Base-by-base conservation (phyloP, 2,113 vertebrate genomes). In the Lampris megalopsis region DNA sequence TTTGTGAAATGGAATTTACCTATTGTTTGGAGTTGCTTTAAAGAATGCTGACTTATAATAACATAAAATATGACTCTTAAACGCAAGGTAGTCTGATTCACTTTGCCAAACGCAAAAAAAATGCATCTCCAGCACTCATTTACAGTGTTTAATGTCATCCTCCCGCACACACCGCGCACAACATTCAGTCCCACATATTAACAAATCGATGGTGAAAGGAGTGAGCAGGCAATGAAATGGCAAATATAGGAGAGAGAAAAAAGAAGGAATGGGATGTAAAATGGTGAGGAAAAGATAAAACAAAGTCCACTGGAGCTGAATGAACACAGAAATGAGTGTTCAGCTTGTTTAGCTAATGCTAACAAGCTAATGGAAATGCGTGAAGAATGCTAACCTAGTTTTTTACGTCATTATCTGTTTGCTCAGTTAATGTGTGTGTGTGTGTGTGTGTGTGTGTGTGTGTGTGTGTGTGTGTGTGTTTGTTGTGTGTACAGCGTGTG, bases 401-500 rank as follows among this genome's bases (percentile, higher is more conserved):
- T 83, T 83, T 85, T 86, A 82, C 54, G 77, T 90, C 81, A 87
- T 91, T 90, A 89, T 90, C 80, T 93, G 80, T 87, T 85, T 86
- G 83, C 85, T 81, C 74, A 40, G 65, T 40, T 37, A 37, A 59
- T 42, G 65, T 62, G 62, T 80, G 63, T 83, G 62, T 82, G 75
- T 89, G 70, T 83, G 84, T 80, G 76, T 82, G 77, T 75, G 70
- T 75, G 78, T 66, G 56, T 75, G 65, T 85, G 69, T 70, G 52
- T 60, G 63, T 36, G 73, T 73, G 73, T 68, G 61, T 85, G 79
- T 50, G 69, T 38, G 9, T 74, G 75, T 83, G 86, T 84, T 83
- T 74, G 75, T 78, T 85, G 81, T 89, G 78, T 88, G 75, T 88
- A 90, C 94, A 85, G 93, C 75, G 79, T 90, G 90, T 83, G 92